Evolutionary conservation across 2,888 invertebrate species (phyloP), one percentile per base, ranked within the genome.

Genomic region (Cecidostiba fungosa): DNA sequence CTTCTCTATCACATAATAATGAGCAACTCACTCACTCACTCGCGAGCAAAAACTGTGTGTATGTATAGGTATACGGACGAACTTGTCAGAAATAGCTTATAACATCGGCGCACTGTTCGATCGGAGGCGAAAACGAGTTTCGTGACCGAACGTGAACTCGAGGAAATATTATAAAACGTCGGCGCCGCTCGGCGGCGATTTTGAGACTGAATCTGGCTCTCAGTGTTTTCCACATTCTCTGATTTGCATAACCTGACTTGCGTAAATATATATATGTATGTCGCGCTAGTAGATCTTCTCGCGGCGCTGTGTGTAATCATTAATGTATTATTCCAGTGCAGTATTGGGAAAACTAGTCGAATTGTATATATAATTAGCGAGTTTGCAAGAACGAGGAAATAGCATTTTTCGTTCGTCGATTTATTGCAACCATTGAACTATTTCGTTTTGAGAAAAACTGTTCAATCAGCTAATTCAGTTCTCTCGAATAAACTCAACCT

Each of bases 161-260:
- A 76, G 32, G n/a, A 50, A 77, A 82, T 39, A 76, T 47, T 66
- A 50, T 54, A 69, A 59, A 59, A 19, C n/a, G 50, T 69, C 26
- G 14, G 69, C 66, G 14, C 43, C 50, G 78, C 12, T 66, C 39
- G 74, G 19, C 29, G 14, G 19, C 16, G 29, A 74, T 84, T 84
- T 74, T 26, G 54, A 84, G 59, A 76, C 73, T 74, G 84, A 59
- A 5, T 32, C 39, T 62, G 50, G 54, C 54, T 59, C 36, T 36
- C 70, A 47, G 70, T 72, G 76, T 69, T 83, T 86, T 84, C 81
- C 76, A 84, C 84, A 81, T 72, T 73, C 62, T 54, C 36, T 10
- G 73, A 81, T 82, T 86, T 73, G 73, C 77, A 84, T 81, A 82
- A 86, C 32, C 80, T 74, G 69, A 78, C 23, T 84, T 78, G 69